phyloP scores from a whole-genome alignment of 1,140 invertebrate species.

The Tetragnatha versicolor region DNA sequence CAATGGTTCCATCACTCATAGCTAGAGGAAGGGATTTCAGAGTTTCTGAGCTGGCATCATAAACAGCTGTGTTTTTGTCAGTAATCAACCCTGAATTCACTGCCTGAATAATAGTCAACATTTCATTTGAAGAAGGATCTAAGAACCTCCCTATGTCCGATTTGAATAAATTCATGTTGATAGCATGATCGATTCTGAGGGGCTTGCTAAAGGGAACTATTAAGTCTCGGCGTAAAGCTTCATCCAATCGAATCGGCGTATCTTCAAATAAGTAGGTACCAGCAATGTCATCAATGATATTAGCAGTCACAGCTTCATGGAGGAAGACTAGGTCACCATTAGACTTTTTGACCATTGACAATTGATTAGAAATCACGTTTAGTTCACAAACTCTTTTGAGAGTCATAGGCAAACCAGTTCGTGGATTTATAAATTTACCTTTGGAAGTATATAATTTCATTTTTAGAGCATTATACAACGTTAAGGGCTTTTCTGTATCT shows the following conservation, averaged over 20 bases:
- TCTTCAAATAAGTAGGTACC: slow-evolving; percentile 74
- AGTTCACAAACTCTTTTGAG: slow-evolving; percentile 79
- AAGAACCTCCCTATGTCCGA: slow-evolving; percentile 80
- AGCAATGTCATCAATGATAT: slow-evolving; percentile 76
- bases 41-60: slow-evolving; percentile 75
- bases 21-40: slow-evolving; percentile 76
- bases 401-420: slow-evolving; percentile 77
- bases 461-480: slow-evolving; percentile 80
- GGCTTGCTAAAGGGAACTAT: slow-evolving; percentile 77
- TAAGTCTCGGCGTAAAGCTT: slow-evolving; percentile 75
- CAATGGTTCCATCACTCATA: slow-evolving; percentile 81
- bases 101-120: slow-evolving; percentile 75
- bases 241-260: slow-evolving; percentile 68
- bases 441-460: slow-evolving; percentile 82
- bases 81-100: slow-evolving; percentile 78
- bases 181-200: slow-evolving; percentile 78
- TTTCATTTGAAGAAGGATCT: slow-evolving; percentile 76
- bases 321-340: slow-evolving; percentile 75
- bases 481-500: slow-evolving; percentile 76
- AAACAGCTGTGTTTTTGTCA: slow-evolving; percentile 76
- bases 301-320: slow-evolving; percentile 75
- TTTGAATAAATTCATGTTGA: slow-evolving; percentile 78
- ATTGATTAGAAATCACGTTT: slow-evolving; percentile 64
- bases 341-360: slow-evolving; percentile 27
- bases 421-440: slow-evolving; percentile 81